A percentile compares a stretch with the other conserved stretches of the same genome.
These are phyloP conservation scores for Metopolophium dirhodum DNA, from an alignment of 1,140 invertebrate species.

Conservation along the genomic window DNA sequence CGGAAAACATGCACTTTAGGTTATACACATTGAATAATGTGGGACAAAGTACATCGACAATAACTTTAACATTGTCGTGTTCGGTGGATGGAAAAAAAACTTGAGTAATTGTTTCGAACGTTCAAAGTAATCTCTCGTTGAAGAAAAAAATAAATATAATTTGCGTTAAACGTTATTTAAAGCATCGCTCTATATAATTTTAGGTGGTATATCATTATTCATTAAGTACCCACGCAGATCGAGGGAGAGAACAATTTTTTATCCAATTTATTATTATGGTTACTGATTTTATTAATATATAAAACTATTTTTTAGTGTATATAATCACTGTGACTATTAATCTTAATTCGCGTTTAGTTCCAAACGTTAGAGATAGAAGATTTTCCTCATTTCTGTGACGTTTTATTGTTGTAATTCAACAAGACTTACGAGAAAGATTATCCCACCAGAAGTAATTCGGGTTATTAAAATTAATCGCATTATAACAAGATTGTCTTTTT, in stretches of 20 bases:
- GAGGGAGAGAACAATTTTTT: not conserved
- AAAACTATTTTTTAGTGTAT: not conserved
- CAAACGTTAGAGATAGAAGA: not conserved
- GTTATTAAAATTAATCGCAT: not conserved
- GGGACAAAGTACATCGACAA: not conserved
- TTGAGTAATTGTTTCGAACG: not conserved
- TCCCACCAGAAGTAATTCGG: not conserved
- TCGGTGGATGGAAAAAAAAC: not conserved
- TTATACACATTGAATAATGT: conserved; percentile 9
- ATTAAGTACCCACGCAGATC: not conserved
- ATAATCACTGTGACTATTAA: not conserved
- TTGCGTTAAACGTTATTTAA: not conserved
- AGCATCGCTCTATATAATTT: not conserved
- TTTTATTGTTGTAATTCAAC: conserved; percentile 2
- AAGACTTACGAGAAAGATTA: not conserved
- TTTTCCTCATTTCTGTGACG: not conserved
- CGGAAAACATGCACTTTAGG: not conserved
- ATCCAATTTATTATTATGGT: not conserved
- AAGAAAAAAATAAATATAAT: not conserved
- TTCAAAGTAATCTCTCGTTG: not conserved
- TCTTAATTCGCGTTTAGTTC: not conserved
- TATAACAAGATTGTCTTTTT: not conserved
- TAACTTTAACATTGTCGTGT: not conserved
- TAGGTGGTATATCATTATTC: not conserved
- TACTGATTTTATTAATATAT: not conserved